phyloP scores from a whole-genome alignment of 92 coral and sea anemone genomes.

The Phymanthus crucifer region DNA sequence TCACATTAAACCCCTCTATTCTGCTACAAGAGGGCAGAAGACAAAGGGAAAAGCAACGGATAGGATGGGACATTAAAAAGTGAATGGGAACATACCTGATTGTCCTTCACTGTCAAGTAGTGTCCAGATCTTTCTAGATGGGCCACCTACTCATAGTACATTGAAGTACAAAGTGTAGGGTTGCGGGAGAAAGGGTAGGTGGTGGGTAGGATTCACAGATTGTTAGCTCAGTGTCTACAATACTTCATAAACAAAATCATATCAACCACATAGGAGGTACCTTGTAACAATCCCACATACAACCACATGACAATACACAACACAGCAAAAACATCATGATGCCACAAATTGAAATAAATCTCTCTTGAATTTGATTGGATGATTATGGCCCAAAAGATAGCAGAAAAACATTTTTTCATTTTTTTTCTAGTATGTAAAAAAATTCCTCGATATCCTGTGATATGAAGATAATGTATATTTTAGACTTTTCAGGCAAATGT shows the following conservation, averaged over 20 bases:
- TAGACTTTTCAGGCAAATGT: too few species aligned
- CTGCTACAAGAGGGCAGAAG: too few species aligned
- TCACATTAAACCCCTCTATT: too few species aligned
- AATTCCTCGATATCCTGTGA: too few species aligned
- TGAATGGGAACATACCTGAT: constrained; percentile 74
- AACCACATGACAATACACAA: not conserved
- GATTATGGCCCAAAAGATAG: not conserved
- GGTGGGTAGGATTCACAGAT: constrained; percentile 87
- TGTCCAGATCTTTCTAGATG: constrained; percentile 99
- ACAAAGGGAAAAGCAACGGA: too few species aligned
- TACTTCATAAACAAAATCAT: constrained; percentile 81
- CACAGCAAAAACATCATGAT: not conserved
- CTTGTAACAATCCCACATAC: not conserved
- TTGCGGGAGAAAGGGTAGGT: constrained; percentile 55
- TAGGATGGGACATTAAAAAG: too few species aligned
- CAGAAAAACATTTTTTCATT: too few species aligned
- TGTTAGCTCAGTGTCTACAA: constrained; percentile 97
- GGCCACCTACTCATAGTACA: constrained; percentile 97
- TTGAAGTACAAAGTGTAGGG: constrained; percentile 57
- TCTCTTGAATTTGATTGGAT: too few species aligned
- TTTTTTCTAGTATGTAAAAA: too few species aligned
- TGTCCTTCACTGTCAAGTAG: constrained; percentile 99
- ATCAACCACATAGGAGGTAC: constrained; percentile 35
- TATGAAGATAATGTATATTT: too few species aligned
- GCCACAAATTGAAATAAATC: not conserved